Evolutionary conservation across 2,797 vertebrate species (phyloP), one percentile per base, ranked within the genome.

Genomic region (Gephyroberyx darwinii): DNA sequence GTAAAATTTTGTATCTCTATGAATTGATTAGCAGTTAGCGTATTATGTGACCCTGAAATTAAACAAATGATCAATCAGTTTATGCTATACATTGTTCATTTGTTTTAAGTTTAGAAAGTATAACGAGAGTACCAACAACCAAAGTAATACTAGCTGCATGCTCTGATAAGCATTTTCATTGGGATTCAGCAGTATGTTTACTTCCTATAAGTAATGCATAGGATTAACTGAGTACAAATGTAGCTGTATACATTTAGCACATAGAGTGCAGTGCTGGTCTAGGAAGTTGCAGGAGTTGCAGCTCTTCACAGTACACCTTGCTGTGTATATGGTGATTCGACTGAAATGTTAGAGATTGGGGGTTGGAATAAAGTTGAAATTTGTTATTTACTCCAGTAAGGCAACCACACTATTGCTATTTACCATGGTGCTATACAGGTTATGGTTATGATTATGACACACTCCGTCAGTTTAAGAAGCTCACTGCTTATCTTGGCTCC

Each of bases 381-480:
- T 26, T 26, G 68, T 65, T 72, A 76, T 87, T 85, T 75, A 77
- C 63, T 84, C 62, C 0, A 22, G 75, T 67, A 72, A 77, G 57
- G 50, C n/a, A 10, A 71, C 76, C 81, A 72, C 78, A 84, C 26
- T 78, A 66, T 77, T 71, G 53, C 50, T 37, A 78, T 79, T 85
- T 52, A 75, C 56, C 72, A 48, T 56, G 51, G 63, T 63, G 84
- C 66, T 69, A 76, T 75, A 74, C 78, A 74, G 55, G 83, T 91
- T 87, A 84, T 78, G 55, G 83, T 91, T 87, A 84, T 78, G 79
- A 89, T 86, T 83, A 82, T 83, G 81, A 87, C 69, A 84, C 81
- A 82, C 82, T 84, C 76, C 76, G 80, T 86, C 81, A 81, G 83
- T 87, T 84, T 84, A 75, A 87, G 84, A 82, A 66, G 81, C 84